A percentile compares a stretch with the other conserved stretches of the same genome.
phyloP scores from a whole-genome alignment of 2,797 vertebrate species.

The Carduelis carduelis region DNA sequence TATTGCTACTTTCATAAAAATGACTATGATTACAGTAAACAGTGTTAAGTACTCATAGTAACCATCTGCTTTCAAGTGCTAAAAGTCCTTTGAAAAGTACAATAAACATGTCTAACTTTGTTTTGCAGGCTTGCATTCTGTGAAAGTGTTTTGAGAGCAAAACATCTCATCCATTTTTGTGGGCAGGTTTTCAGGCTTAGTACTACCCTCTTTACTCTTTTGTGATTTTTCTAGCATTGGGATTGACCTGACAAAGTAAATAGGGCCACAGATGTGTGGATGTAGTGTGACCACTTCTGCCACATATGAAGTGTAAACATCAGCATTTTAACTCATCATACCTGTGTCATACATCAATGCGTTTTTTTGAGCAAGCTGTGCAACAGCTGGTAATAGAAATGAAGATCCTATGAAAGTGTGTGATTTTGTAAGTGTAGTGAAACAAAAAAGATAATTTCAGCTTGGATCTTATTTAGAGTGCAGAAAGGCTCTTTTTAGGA shows the following conservation, averaged over 20 bases:
- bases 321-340: background rate
- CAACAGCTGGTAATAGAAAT: background rate
- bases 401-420: background rate
- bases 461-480: background rate
- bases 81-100: background rate
- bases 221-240: background rate
- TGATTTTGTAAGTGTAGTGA: background rate
- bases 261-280: rapidly evolving
- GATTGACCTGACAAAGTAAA: background rate
- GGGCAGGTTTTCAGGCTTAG: background rate
- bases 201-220: background rate
- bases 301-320: background rate
- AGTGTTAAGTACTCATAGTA: background rate
- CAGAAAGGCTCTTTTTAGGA: background rate
- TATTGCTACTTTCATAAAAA: background rate
- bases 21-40: background rate
- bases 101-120: background rate
- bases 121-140: background rate
- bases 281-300: background rate
- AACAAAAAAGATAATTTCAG: background rate
- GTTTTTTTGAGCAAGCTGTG: background rate
- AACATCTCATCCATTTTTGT: background rate
- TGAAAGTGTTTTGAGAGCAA: background rate
- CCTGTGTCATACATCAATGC: background rate
- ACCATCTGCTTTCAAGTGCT: background rate